A percentile compares a stretch with the other conserved stretches of the same genome.
Conservation (phyloP, 2,888 invertebrate genomes). For the Formica aserva region DNA sequence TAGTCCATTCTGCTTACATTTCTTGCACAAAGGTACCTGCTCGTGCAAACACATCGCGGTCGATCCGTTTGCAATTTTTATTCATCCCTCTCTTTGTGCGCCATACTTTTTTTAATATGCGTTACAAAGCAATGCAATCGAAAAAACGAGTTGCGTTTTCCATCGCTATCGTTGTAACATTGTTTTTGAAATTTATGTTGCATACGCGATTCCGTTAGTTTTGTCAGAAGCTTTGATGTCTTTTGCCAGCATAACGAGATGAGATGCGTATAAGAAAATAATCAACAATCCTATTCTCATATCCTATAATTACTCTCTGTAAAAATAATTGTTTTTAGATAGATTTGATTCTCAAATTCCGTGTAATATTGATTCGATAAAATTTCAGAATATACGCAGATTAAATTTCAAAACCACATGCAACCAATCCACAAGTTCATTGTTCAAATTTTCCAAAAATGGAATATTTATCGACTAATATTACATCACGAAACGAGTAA, state of each 20-base stretch:
- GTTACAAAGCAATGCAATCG: conserved; percentile 21
- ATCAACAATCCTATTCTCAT: neutral
- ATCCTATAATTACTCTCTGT: too few species aligned
- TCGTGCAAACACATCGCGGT: conserved; percentile 11
- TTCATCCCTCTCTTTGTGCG: neutral
- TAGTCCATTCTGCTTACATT: conserved; percentile 15
- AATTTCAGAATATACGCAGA: neutral
- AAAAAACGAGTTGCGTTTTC: conserved; percentile 12
- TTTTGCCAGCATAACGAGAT: neutral
- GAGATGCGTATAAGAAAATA: neutral
- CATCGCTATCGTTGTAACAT: neutral
- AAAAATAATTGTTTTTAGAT: neutral
- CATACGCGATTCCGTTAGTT: neutral
- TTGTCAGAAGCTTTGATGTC: neutral
- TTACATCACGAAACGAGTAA: neutral
- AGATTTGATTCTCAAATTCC: neutral
- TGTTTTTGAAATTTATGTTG: neutral
- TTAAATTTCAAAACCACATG: neutral
- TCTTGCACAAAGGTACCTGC: conserved; percentile 12
- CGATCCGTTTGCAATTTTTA: conserved; percentile 31
- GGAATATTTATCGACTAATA: conserved; percentile 15
- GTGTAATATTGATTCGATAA: neutral
- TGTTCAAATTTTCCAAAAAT: neutral
- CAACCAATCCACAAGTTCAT: neutral
- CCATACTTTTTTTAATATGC: conserved; percentile 3